phyloP scores from a whole-genome alignment of 2,113 vertebrate genomes.

The Ginglymostoma cirratum region DNA sequence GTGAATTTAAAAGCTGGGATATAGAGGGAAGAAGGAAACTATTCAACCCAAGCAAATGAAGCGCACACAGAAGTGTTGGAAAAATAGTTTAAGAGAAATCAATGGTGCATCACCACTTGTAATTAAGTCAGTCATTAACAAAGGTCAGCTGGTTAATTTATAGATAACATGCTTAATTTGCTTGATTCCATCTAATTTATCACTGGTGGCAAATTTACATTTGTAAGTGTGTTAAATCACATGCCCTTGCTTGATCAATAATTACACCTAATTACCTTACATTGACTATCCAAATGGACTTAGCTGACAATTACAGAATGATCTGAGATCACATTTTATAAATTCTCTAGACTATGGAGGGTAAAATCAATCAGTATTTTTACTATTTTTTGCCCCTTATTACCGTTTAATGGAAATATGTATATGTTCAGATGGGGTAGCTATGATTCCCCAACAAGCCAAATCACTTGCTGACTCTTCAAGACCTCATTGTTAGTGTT shows the following conservation, averaged over 20 bases:
- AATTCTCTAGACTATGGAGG: not conserved
- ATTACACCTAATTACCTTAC: constrained; percentile 31
- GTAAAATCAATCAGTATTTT: not conserved
- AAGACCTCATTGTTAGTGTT: not conserved
- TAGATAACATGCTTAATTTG: constrained; percentile 23
- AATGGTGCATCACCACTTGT: constrained; percentile 12
- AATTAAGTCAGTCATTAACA: constrained; percentile 25
- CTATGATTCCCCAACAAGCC: not conserved
- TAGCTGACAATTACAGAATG: not conserved
- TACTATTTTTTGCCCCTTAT: not conserved
- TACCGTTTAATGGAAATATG: not conserved
- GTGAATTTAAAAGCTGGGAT: not conserved
- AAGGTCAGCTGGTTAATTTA: constrained; percentile 27
- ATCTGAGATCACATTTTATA: not conserved
- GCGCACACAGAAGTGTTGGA: not conserved
- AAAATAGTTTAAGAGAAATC: constrained; percentile 7
- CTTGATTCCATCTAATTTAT: constrained; percentile 25
- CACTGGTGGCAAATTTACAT: constrained; percentile 21
- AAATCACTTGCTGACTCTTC: not conserved
- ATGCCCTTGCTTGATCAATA: constrained; percentile 16
- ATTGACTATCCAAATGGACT: not conserved
- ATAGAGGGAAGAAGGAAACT: not conserved
- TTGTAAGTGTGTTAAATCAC: constrained; percentile 32
- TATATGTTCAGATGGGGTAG: not conserved
- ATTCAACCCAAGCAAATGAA: not conserved